phyloP scores from a whole-genome alignment of 2,113 vertebrate species.

The Engraulis encrasicolus region DNA sequence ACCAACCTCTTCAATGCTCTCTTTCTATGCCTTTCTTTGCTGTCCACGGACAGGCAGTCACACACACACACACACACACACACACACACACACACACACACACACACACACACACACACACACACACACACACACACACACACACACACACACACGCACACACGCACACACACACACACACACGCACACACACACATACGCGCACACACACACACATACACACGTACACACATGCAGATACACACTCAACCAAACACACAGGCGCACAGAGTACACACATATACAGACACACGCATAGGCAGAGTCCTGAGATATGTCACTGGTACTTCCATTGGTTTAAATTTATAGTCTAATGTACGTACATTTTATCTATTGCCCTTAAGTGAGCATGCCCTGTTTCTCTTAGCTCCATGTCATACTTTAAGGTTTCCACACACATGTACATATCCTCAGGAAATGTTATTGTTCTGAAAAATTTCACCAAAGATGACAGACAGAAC shows the following conservation, averaged over 20 bases:
- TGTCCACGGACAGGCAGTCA: not conserved
- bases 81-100: not conserved
- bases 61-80: slow-evolving; percentile 7
- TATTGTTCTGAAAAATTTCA: not conserved
- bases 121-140: not conserved
- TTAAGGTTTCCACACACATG: not conserved
- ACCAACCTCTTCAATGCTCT: not conserved
- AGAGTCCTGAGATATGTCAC: too few species aligned
- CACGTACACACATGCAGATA: too few species aligned
- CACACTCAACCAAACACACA: too few species aligned
- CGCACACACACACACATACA: too few species aligned
- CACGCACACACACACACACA: not conserved
- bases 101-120: not conserved
- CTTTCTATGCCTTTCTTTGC: slow-evolving; percentile 2
- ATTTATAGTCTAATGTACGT: not conserved
- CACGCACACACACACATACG: not conserved
- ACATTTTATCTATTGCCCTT: not conserved
- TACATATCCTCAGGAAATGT: not conserved
- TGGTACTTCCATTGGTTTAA: not conserved
- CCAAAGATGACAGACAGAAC: not conserved
- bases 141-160: too few species aligned
- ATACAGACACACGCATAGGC: too few species aligned
- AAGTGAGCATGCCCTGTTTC: not conserved
- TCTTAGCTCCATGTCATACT: not conserved
- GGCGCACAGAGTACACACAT: too few species aligned